Evolutionary conservation across 2,113 vertebrate species (phyloP), one percentile per base, ranked within the genome.

Genomic region (Elanus axillaris): DNA sequence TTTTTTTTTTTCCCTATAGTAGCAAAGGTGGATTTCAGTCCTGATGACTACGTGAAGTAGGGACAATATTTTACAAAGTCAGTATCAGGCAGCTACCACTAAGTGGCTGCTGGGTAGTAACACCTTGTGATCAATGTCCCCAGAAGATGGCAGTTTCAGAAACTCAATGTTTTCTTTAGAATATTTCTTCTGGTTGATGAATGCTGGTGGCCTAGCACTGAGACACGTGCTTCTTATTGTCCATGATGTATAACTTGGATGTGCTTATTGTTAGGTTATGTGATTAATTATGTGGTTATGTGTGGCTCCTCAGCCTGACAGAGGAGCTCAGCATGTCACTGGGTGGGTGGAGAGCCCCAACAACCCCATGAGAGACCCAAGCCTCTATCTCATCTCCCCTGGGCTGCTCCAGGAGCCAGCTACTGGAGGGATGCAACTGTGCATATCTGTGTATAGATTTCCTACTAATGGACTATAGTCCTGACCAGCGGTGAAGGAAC

Each of bases 231-330:
- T 48, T 73, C 40, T 58, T 45, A 50, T 20, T 20, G 26, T 59
- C 74, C 27, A 16, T 20, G 14, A 0, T 2, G 1, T 32, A 29
- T 0, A 0, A 9, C 58, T 19, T 56, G 13, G 29, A 32, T 25
- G 26, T 45, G 6, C 17, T 45, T 0, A 0, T 16, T 74, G 42
- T 34, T 55, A 47, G 52, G 18, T 63, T 55, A 3, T 5, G 8
- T 55, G 47, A 43, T 60, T 47, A 38, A 36, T 52, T 48, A 6
- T 11, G 13, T 26, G 27, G 23, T 32, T 34, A 4, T 16, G 5
- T 45, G 32, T 47, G 31, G 25, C 6, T n/a, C 7, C 17, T 38
- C 34, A 48, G 16, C 29, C 40, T 52, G 36, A 13, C 31, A 52
- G 56, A 60, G 31, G 34, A 62, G 34, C 25, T 27, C n/a, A 59